phyloP scores from a whole-genome alignment of 2,113 vertebrate species.

The Gnathonemus longibarbis region DNA sequence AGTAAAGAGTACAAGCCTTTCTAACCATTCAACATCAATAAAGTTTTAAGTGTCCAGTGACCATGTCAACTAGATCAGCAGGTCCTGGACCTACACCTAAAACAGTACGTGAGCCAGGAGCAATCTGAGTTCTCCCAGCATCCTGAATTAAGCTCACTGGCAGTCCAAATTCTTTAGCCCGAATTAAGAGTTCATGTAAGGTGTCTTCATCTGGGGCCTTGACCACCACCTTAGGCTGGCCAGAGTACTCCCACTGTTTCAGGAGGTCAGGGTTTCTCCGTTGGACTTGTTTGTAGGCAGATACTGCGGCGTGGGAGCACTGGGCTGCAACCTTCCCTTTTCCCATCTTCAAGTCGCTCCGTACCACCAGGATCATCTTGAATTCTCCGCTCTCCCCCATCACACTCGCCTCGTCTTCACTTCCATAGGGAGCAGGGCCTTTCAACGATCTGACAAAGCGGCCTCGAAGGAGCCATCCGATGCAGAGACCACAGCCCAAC shows the following conservation, averaged over 20 bases:
- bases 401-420: constrained; percentile 50
- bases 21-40: constrained; percentile 52
- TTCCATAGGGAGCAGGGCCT: background rate
- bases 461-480: constrained; percentile 77
- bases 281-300: constrained; percentile 81
- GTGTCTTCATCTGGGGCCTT: constrained; percentile 79
- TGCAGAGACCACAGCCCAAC: constrained; percentile 70
- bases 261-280: constrained; percentile 77
- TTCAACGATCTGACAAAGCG: constrained; percentile 34
- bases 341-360: constrained; percentile 91
- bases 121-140: constrained; percentile 90
- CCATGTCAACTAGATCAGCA: constrained; percentile 73
- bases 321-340: constrained; percentile 93
- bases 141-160: constrained; percentile 89
- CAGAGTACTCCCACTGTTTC: constrained; percentile 87
- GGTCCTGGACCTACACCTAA: constrained; percentile 86
- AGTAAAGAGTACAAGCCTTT: background rate
- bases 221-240: constrained; percentile 92
- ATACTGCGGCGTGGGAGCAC: constrained; percentile 88
- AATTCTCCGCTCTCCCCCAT: constrained; percentile 84
- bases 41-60: constrained; percentile 87
- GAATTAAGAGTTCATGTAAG: constrained; percentile 67
- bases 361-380: constrained; percentile 87
- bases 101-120: constrained; percentile 84
- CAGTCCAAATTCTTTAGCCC: constrained; percentile 73